Evolutionary conservation across 2,113 vertebrate genomes (phyloP), one percentile per base, ranked within the genome.

Genomic region (Gadus macrocephalus): DNA sequence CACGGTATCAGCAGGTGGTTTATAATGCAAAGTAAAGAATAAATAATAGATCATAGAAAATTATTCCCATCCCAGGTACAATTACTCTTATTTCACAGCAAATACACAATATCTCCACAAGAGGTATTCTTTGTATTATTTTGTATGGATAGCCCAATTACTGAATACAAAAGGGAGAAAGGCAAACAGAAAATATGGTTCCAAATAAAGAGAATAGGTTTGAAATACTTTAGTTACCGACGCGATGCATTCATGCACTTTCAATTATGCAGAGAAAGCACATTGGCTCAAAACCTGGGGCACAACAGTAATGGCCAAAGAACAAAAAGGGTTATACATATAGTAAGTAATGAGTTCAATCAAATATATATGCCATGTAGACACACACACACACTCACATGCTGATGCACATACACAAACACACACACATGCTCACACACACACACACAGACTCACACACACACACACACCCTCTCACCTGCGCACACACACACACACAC

Each of bases 401-500:
- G 42, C 6, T 67, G n/a, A 20, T 1, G 1, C 20, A 20, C 20
- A 20, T 1, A 20, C 20, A 20, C 58, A 62, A 42, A 35, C 9
- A 58, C 55, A 66, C 11, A 25, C 25, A 69, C 62, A 65, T 62
- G 68, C 68, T 68, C 62, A 38, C 61, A 25, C 64, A 65, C 31
- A 35, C 2, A 25, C 25, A 60, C 28, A 61, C n/a, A n/a, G n/a
- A n/a, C n/a, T n/a, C 64, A 56, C 64, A 66, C 64, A 64, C 62
- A 70, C 31, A 70, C 68, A 66, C 22, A 65, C n/a, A 66, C n/a
- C 66, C 69, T 12, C 35, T 61, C 16, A 56, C 58, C 38, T 64
- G 53, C 66, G 73, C 2, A 2, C 25, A 2, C 25, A 2, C 25
- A 25, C 25, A 2, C 62, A 73, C 31, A 68, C 71, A 67, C 25